Evolutionary conservation across 2,888 invertebrate species (phyloP).

Genomic region (Ectropis crepuscularia): DNA sequence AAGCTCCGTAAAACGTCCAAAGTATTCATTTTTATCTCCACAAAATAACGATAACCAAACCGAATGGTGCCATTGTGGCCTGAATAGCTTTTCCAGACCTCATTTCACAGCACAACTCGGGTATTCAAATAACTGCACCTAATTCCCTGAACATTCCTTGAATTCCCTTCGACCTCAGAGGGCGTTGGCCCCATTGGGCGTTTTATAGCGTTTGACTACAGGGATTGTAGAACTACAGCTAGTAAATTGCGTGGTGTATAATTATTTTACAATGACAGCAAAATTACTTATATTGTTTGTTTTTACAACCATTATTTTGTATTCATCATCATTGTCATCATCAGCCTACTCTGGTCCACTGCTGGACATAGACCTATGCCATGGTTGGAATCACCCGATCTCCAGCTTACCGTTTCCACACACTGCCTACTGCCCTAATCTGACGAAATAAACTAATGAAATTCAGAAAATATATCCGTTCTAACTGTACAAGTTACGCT

Average conservation of each 20-base stretch:
- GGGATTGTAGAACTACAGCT: conserved; percentile 13
- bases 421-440: no score
- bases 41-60: conserved; percentile 7
- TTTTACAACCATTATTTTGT: no score
- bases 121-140: conserved; percentile 32
- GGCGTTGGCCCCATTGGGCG: conserved; percentile 27
- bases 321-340: no score
- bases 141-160: conserved; percentile 27
- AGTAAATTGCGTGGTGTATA: neutral
- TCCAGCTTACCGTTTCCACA: no score
- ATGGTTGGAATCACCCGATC: no score
- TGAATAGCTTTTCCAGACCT: conserved; percentile 9
- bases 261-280: neutral
- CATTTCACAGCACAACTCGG: conserved; percentile 9
- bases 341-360: no score
- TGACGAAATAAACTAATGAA: no score
- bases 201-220: conserved; percentile 23
- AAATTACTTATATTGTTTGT: no score
- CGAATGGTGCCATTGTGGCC: conserved; percentile 10
- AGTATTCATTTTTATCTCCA: conserved; percentile 10
- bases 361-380: no score
- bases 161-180: conserved; percentile 23
- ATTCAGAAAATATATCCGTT: no score
- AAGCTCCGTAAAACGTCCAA: neutral
- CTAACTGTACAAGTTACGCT: no score